Percentiles rank a stretch among this genome's conserved stretches.
phyloP scores from a whole-genome alignment of 2,113 vertebrate species.

The Zeus faber region DNA sequence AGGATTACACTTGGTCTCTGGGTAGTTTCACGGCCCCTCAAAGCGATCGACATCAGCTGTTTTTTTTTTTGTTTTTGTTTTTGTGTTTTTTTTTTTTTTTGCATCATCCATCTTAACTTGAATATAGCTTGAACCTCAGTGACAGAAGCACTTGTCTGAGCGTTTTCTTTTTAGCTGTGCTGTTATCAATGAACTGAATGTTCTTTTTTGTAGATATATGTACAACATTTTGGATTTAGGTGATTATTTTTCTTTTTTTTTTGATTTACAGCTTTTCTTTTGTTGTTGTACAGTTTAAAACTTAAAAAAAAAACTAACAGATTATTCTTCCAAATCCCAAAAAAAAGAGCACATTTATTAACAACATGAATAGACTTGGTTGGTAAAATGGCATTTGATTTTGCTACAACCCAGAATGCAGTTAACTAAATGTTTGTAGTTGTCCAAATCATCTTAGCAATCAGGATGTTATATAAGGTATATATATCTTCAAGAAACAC shows the following conservation, averaged over 20 bases:
- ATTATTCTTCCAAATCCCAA: slow-evolving; percentile 34
- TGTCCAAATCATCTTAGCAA: slow-evolving; percentile 49
- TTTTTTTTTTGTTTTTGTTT: slow-evolving; percentile 32
- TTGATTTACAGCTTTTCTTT: slow-evolving; percentile 35
- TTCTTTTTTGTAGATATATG: slow-evolving; percentile 64
- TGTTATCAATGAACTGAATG: slow-evolving; percentile 55
- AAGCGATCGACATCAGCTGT: slow-evolving; percentile 29
- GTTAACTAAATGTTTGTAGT: slow-evolving; percentile 57
- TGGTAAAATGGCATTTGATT: slow-evolving; percentile 49
- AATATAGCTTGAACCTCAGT: slow-evolving; percentile 52
- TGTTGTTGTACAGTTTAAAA: slow-evolving; percentile 63
- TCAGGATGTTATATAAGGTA: slow-evolving; percentile 50
- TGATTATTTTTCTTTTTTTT: slow-evolving; percentile 39
- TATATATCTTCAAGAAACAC: slow-evolving; percentile 41
- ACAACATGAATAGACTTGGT: slow-evolving; percentile 42
- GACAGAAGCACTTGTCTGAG: slow-evolving; percentile 39
- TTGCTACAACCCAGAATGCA: slow-evolving; percentile 50
- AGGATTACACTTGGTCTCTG: slow-evolving; percentile 35
- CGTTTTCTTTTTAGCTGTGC: slow-evolving; percentile 51
- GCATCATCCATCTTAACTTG: slow-evolving; percentile 39
- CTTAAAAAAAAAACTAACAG: slow-evolving; percentile 26
- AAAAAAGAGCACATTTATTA: slow-evolving; percentile 41
- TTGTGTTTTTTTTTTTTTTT: too few relatives aligned
- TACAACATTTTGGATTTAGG: slow-evolving; percentile 57
- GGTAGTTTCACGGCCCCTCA: slow-evolving; percentile 38